Evolutionary conservation across 1,140 invertebrate genomes (phyloP).

Genomic region (Cephus cinctus): DNA sequence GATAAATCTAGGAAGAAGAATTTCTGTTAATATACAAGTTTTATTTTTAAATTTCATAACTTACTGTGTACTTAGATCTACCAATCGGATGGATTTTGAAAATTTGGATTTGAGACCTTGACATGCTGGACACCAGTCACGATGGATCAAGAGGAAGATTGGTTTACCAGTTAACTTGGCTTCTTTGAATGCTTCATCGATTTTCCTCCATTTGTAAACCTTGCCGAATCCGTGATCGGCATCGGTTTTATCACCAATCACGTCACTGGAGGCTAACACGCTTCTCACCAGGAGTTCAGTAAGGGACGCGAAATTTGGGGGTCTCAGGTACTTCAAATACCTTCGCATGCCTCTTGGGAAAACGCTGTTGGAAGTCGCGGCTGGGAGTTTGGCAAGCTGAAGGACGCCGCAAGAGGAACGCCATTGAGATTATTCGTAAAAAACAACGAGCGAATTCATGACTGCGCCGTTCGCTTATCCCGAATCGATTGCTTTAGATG

Average conservation of each 20-base stretch:
- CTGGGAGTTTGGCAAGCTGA: too few species aligned
- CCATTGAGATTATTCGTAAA: too few species aligned
- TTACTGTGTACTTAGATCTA: slow-evolving; percentile 38
- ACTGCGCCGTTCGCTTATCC: too few species aligned
- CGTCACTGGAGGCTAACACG: not conserved
- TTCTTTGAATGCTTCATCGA: slow-evolving; percentile 30
- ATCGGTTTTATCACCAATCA: not conserved
- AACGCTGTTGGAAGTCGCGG: too few species aligned
- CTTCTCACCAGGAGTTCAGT: not conserved
- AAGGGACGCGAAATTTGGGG: slow-evolving; percentile 5
- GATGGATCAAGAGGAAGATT: slow-evolving; percentile 38
- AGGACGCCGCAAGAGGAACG: too few species aligned
- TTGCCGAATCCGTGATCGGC: slow-evolving; percentile 24
- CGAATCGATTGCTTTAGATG: too few species aligned
- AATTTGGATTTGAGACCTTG: slow-evolving; percentile 33
- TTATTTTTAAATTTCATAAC: slow-evolving; percentile 12
- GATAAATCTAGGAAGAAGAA: slow-evolving; percentile 31
- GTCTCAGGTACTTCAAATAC: slow-evolving; percentile 13
- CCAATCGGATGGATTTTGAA: slow-evolving; percentile 30
- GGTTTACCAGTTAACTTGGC: slow-evolving; percentile 30
- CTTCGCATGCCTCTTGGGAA: too few species aligned
- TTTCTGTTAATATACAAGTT: slow-evolving; percentile 10
- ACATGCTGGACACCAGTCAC: slow-evolving; percentile 31
- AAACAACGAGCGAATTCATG: too few species aligned
- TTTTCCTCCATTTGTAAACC: slow-evolving; percentile 32